These are phyloP conservation scores for Ramphastos sulfuratus DNA, from an alignment of 2,113 vertebrate species.

Conservation along the genomic window DNA sequence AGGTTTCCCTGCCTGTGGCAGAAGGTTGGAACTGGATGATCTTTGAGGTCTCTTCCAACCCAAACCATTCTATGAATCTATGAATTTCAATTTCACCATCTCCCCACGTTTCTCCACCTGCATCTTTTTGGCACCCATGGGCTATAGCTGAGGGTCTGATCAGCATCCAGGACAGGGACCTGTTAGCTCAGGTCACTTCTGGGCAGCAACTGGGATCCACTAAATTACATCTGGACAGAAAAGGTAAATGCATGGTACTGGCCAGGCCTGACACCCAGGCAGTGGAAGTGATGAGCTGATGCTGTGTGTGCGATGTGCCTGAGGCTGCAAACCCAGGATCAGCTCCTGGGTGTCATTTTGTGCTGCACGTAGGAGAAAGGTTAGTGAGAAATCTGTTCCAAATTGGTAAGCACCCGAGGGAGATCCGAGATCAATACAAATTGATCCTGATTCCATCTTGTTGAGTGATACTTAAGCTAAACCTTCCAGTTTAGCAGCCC, in stretches of 20 bases:
- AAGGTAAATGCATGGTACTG: fast-evolving
- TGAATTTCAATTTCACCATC: background rate
- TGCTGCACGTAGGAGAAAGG: background rate
- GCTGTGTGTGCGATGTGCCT: background rate
- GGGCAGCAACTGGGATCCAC: background rate
- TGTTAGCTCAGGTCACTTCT: background rate
- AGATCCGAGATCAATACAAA: background rate
- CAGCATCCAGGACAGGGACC: background rate
- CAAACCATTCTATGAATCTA: too few relatives aligned
- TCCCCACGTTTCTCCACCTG: background rate
- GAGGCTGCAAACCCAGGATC: background rate
- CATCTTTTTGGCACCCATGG: fast-evolving
- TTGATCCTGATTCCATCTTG: background rate
- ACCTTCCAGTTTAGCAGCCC: background rate
- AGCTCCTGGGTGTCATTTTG: background rate
- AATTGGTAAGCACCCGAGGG: background rate
- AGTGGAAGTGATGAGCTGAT: too few relatives aligned
- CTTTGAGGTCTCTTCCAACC: too few relatives aligned
- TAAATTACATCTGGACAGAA: background rate
- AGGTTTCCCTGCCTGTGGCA: too few relatives aligned
- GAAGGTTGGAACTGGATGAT: too few relatives aligned
- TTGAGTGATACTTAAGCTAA: background rate
- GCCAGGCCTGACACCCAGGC: background rate
- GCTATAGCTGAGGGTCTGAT: fast-evolving
- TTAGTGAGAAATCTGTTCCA: background rate